Evolutionary conservation across 1,140 invertebrate species (phyloP), one percentile per base, ranked within the genome.

Genomic region (Onthophagus taurus): DNA sequence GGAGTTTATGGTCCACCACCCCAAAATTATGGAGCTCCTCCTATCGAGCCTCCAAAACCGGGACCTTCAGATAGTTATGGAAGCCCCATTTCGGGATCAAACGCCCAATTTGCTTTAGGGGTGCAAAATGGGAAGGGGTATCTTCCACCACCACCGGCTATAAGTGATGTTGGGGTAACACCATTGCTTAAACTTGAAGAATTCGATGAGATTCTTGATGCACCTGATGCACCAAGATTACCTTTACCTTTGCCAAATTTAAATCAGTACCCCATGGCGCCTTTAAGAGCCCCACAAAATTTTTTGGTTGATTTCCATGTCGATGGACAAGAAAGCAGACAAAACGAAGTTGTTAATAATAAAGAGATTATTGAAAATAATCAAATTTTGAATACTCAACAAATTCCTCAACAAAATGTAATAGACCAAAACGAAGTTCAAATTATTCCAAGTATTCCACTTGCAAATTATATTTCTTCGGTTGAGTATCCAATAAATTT

Each of bases 401-500:
- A 26, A 26, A 26, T 7, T 8, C 13, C 9, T 3, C 6, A 17
- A 3, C 16, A 36, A 6, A 20, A 36, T 36, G 13, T 17, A 21
- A 29, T 23, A 39, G 60, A 58, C 44, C 63, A 60, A 48, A 44
- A 57, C 7, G 50, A 55, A 34, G 53, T 78, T 34, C 67, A 77
- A 50, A 67, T 80, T 21, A 61, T 70, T 31, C 70, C 74, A 48
- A 79, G 77, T 59, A 64, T 80, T 39, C 71, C 74, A 33, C 42
- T 80, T 20, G 72, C 69, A 11, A 76, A 79, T 51, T 80, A 70
- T 54, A 66, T 76, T 9, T 75, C 78, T 26, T 73, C 74, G 12
- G 64, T 81, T 46, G 77, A 81, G 50, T 78, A 81, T 63, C 78
- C 78, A 6, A 66, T 75, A 11, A 74, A 71, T 29, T 63, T 75